phyloP scores from a whole-genome alignment of 2,113 vertebrate genomes.

The Elephantulus edwardii region DNA sequence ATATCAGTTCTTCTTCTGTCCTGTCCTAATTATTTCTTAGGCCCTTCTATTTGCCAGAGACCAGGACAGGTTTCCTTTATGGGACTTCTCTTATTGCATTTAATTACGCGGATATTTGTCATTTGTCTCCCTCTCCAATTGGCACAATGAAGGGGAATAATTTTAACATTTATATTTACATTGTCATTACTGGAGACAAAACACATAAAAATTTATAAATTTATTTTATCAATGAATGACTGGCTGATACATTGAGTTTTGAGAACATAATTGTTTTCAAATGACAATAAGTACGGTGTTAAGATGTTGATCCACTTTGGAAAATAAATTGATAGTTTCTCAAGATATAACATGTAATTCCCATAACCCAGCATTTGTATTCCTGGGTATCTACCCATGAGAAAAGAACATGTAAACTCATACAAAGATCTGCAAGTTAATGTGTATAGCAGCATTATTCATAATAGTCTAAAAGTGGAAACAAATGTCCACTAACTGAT shows the following conservation, averaged over 20 bases:
- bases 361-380: background rate
- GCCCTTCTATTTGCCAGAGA: background rate
- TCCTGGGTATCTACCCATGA: background rate
- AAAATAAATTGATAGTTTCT: conserved; percentile 18
- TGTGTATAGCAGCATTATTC: background rate
- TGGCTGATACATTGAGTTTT: too few relatives aligned
- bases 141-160: background rate
- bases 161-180: background rate
- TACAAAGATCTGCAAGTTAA: background rate
- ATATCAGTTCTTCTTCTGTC: too few relatives aligned
- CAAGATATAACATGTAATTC: conserved; percentile 31
- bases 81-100: background rate
- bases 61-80: fast-evolving
- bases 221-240: background rate
- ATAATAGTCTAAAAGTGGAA: background rate
- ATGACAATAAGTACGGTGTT: background rate
- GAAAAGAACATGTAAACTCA: conserved; percentile 21
- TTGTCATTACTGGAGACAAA: background rate
- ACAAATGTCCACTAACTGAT: background rate
- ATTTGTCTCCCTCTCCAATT: background rate
- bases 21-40: too few relatives aligned
- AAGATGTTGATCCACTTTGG: conserved; percentile 17
- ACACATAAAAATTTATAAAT: background rate
- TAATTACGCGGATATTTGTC: background rate
- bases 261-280: background rate